Conservation (phyloP, 2,113 vertebrate species). For the Prochilodus magdalenae region DNA sequence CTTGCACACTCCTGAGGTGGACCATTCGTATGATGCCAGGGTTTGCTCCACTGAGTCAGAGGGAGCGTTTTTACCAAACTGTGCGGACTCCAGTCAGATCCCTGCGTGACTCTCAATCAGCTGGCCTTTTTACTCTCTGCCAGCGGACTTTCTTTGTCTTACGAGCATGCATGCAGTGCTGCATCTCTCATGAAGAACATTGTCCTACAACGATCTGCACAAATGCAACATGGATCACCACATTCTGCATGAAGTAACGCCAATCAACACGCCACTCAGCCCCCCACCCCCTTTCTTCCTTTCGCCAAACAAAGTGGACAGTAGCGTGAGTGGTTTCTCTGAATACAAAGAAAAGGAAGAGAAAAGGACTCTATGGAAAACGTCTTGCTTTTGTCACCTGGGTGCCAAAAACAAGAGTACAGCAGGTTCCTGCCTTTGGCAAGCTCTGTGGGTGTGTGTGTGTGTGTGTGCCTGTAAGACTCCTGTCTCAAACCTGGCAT, state of each 20-base stretch:
- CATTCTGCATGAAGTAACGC: constrained; percentile 73
- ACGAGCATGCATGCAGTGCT: constrained; percentile 17
- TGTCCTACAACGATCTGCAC: not conserved
- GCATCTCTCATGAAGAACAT: not conserved
- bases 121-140: constrained; percentile 50
- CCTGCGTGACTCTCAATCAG: constrained; percentile 39
- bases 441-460: constrained; percentile 26
- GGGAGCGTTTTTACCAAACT: constrained; percentile 39
- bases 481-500: constrained; percentile 63
- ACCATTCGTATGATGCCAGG: constrained; percentile 81
- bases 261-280: constrained; percentile 52
- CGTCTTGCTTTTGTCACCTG: constrained; percentile 47
- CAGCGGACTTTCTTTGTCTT: constrained; percentile 39
- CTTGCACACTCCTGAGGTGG: constrained; percentile 73
- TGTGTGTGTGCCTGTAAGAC: constrained; percentile 55
- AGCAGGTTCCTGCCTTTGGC: constrained; percentile 27
- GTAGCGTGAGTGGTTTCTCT: constrained; percentile 24
- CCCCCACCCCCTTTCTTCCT: constrained; percentile 43
- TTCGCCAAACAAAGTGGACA: constrained; percentile 54
- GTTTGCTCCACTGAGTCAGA: constrained; percentile 71
- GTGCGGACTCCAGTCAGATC: constrained; percentile 38
- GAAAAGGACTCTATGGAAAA: constrained; percentile 64
- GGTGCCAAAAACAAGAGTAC: constrained; percentile 40
- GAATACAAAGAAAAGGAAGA: constrained; percentile 37
- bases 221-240: constrained; percentile 48